Evolutionary conservation across 1,140 invertebrate genomes (phyloP).

Genomic region (Ooceraea biroi): DNA sequence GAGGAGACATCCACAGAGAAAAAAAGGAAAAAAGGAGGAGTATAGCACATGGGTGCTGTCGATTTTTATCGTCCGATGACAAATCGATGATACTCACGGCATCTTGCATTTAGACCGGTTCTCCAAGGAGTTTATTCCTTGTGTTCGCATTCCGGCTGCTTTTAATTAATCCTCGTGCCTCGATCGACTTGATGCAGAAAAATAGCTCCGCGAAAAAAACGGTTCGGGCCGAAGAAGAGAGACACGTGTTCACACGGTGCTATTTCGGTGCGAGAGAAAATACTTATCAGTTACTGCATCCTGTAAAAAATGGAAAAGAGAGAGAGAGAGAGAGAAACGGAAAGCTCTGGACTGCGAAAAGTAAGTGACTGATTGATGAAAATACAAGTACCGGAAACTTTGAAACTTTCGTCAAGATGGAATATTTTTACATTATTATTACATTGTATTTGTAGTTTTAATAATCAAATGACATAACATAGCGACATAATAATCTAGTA

Average conservation of each 20-base stretch:
- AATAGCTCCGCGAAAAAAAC: conserved; percentile 15
- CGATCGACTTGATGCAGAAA: conserved; percentile 27
- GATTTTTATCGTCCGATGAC: conserved; percentile 58
- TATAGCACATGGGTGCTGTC: neutral
- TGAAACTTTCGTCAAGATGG: neutral
- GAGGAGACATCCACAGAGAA: neutral
- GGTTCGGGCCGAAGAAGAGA: neutral
- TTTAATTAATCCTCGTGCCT: conserved; percentile 64
- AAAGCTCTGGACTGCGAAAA: conserved; percentile 90
- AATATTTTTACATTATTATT: conserved; percentile 1
- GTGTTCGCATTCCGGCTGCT: neutral
- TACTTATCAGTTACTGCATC: too few relatives aligned
- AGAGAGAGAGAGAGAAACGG: too few relatives aligned
- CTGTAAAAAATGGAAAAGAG: too few relatives aligned
- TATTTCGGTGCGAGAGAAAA: neutral
- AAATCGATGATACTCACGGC: conserved; percentile 68
- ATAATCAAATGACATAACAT: too few relatives aligned
- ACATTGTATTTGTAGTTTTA: too few relatives aligned
- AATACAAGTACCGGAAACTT: conserved; percentile 21
- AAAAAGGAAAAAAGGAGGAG: conserved; percentile 17
- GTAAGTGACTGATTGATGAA: conserved; percentile 85
- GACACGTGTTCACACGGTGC: neutral
- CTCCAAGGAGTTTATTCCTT: conserved; percentile 12
- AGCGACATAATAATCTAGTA: too few relatives aligned
- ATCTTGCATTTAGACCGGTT: conserved; percentile 63